Percentiles rank a stretch among this genome's conserved stretches.
These are phyloP conservation scores for Lasioglossum malachurum DNA, from an alignment of 2,888 invertebrate genomes.

Conservation along the genomic window DNA sequence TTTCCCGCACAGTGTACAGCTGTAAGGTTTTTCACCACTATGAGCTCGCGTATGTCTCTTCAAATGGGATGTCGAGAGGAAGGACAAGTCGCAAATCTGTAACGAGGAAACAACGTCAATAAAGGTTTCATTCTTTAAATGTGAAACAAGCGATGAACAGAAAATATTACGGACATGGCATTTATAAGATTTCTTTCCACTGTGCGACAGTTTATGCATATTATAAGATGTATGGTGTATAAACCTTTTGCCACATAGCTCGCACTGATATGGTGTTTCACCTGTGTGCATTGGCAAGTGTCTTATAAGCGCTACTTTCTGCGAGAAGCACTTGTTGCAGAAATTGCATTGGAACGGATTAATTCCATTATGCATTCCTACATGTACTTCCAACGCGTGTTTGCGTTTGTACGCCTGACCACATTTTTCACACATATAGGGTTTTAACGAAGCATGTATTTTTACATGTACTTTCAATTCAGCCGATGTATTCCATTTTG, in stretches of 20 bases:
- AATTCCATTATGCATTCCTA: slow-evolving; percentile 87
- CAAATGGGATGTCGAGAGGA: slow-evolving; percentile 88
- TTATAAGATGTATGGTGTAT: slow-evolving; percentile 90
- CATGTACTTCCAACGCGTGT: slow-evolving; percentile 87
- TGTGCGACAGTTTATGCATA: slow-evolving; percentile 89
- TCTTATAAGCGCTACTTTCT: slow-evolving; percentile 87
- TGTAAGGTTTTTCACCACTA: slow-evolving; percentile 78
- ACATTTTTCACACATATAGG: slow-evolving; percentile 86
- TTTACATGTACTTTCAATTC: slow-evolving; percentile 75
- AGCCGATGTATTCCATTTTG: slow-evolving; percentile 72
- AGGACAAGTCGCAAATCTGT: slow-evolving; percentile 86
- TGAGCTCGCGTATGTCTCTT: slow-evolving; percentile 86
- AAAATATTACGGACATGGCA: slow-evolving; percentile 74
- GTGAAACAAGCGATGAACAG: neutral
- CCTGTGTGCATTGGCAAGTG: slow-evolving; percentile 88
- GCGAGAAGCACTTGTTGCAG: slow-evolving; percentile 88
- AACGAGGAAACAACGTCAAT: neutral
- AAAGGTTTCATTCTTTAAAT: neutral
- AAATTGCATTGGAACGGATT: slow-evolving; percentile 88
- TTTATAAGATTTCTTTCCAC: slow-evolving; percentile 78
- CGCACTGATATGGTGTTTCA: slow-evolving; percentile 88
- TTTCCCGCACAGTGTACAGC: slow-evolving; percentile 58
- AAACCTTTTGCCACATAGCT: slow-evolving; percentile 88
- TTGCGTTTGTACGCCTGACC: slow-evolving; percentile 88
- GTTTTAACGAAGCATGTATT: slow-evolving; percentile 75